phyloP scores from a whole-genome alignment of 2,888 invertebrate genomes.

The Spilarctia lutea region DNA sequence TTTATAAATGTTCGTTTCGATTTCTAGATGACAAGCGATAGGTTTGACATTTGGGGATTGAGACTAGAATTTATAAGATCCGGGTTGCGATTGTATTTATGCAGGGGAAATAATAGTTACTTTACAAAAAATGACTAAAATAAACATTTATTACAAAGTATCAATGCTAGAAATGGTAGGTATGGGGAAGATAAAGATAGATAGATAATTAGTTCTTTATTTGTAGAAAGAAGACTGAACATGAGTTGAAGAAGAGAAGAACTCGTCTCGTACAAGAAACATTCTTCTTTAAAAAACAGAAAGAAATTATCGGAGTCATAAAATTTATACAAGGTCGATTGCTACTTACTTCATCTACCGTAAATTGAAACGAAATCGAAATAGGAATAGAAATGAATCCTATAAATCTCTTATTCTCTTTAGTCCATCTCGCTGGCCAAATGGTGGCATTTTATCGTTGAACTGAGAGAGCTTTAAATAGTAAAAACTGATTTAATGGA shows the following conservation, averaged over 20 bases:
- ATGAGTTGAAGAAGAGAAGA: too few relatives aligned
- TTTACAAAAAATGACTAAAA: background rate
- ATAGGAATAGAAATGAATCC: constrained; percentile 66
- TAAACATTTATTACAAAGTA: background rate
- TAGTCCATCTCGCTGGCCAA: constrained; percentile 45
- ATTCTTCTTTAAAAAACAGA: background rate
- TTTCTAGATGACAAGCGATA: background rate
- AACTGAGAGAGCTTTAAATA: constrained; percentile 41
- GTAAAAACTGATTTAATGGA: constrained; percentile 39
- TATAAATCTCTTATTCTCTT: constrained; percentile 60
- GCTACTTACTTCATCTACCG: background rate
- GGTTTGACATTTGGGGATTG: background rate
- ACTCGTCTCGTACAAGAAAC: background rate
- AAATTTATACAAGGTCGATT: background rate
- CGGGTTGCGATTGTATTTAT: background rate
- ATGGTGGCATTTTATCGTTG: constrained; percentile 39
- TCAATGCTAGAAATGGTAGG: background rate
- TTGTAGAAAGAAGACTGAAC: too few relatives aligned
- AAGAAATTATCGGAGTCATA: background rate
- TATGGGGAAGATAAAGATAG: background rate
- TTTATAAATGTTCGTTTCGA: background rate
- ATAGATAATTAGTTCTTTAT: too few relatives aligned
- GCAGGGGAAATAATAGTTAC: background rate
- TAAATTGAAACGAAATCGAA: constrained; percentile 27
- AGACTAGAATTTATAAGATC: background rate